A percentile compares a stretch with the other conserved stretches of the same genome.
Conservation (phyloP, 2,113 vertebrate species). For the Haemorhous mexicanus region DNA sequence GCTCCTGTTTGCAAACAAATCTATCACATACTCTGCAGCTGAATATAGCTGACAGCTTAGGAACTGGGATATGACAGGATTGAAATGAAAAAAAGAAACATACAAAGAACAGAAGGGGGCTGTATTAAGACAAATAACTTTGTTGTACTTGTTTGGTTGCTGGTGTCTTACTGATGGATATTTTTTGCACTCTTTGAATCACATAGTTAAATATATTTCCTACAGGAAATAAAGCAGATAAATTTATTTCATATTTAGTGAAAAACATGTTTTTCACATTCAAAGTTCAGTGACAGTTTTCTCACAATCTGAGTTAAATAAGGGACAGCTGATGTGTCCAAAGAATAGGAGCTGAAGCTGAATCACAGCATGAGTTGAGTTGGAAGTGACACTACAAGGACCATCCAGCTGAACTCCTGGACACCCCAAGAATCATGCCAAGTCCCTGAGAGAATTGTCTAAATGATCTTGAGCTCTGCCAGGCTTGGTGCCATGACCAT, state of each 20-base stretch:
- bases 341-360: background rate
- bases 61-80: background rate
- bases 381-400: background rate
- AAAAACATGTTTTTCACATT: background rate
- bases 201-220: background rate
- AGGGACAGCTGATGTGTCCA: background rate
- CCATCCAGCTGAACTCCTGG: background rate
- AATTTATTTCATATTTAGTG: background rate
- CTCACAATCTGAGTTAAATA: background rate
- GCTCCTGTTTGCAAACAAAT: conserved; percentile 6
- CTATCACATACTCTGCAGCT: background rate
- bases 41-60: background rate
- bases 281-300: background rate
- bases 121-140: background rate
- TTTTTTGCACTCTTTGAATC: background rate
- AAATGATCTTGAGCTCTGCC: background rate
- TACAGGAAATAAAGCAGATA: background rate
- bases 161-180: background rate
- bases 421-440: too few species aligned
- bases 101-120: background rate
- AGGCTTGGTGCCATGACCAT: accelerated
- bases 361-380: background rate
- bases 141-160: background rate
- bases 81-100: background rate
- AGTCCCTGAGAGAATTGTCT: background rate